These are phyloP conservation scores for Semaprochilodus insignis DNA, from an alignment of 2,797 vertebrate genomes.

Conservation along the genomic window DNA sequence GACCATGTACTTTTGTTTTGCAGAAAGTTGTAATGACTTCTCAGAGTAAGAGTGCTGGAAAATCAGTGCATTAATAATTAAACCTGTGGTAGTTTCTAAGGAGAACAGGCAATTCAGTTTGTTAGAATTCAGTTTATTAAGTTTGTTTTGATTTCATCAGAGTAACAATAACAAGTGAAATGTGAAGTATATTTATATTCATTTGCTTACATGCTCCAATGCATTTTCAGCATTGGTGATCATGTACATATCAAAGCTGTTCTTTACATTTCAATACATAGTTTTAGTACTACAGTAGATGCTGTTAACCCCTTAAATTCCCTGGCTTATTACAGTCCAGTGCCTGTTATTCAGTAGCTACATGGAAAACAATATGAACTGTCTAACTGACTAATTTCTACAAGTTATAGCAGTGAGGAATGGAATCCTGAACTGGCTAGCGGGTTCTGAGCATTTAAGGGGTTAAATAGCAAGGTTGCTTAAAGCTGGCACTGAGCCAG, in stretches of 20 bases:
- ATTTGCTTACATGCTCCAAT: neutral
- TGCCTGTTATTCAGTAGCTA: neutral
- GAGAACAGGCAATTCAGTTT: neutral
- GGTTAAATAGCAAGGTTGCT: neutral
- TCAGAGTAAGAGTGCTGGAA: neutral
- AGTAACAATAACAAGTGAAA: neutral
- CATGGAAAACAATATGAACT: neutral
- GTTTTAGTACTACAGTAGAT: neutral
- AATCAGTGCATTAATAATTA: neutral
- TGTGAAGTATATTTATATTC: neutral
- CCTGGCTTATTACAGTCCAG: neutral
- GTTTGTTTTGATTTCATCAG: neutral
- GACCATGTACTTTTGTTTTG: neutral
- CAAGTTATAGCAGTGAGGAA: neutral
- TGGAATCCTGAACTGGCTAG: neutral
- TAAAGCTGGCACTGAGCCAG: neutral
- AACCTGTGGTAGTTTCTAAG: neutral
- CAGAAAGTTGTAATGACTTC: neutral
- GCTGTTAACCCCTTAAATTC: neutral
- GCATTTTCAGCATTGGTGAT: neutral
- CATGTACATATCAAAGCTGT: neutral
- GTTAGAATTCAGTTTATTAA: neutral
- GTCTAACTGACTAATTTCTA: neutral
- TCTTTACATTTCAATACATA: neutral
- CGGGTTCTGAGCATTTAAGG: neutral